Percentiles rank a stretch among this genome's conserved stretches.
Conservation (phyloP, 2,797 vertebrate species). For the Oryzias sinensis region DNA sequence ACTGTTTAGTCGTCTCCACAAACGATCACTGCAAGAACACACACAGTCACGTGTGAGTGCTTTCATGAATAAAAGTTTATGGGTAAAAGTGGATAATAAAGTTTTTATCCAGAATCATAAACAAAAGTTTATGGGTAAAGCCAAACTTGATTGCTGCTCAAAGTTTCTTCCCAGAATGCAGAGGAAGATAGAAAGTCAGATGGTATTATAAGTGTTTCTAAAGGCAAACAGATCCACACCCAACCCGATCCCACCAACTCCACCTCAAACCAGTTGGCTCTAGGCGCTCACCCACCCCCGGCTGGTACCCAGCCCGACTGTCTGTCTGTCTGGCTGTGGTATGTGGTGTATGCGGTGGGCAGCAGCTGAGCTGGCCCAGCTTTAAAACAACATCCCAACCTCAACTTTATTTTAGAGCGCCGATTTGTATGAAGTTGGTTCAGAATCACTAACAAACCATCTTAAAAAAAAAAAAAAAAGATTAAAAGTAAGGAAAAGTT, state of each 20-base stretch:
- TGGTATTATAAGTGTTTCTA: conserved; percentile 2
- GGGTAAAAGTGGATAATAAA: too few relatives aligned
- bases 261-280: conserved; percentile 24
- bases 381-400: conserved; percentile 45
- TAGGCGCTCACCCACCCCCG: conserved; percentile 11
- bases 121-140: too few relatives aligned
- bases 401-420: conserved; percentile 43
- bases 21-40: too few relatives aligned
- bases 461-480: too few relatives aligned
- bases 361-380: conserved; percentile 58
- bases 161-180: too few relatives aligned
- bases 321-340: conserved; percentile 55
- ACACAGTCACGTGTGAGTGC: too few relatives aligned
- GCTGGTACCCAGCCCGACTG: conserved; percentile 48
- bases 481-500: too few relatives aligned
- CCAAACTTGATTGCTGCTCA: too few relatives aligned
- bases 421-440: conserved; percentile 4
- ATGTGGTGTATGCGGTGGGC: conserved; percentile 54
- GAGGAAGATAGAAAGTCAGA: neutral
- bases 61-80: too few relatives aligned
- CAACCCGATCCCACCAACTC: conserved; percentile 16
- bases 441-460: conserved; percentile 1
- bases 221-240: conserved; percentile 19
- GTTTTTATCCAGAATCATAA: too few relatives aligned
- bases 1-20: conserved; percentile 16